Base-by-base conservation (phyloP, 2,113 vertebrate species). In the Typhlomys cinereus region DNA sequence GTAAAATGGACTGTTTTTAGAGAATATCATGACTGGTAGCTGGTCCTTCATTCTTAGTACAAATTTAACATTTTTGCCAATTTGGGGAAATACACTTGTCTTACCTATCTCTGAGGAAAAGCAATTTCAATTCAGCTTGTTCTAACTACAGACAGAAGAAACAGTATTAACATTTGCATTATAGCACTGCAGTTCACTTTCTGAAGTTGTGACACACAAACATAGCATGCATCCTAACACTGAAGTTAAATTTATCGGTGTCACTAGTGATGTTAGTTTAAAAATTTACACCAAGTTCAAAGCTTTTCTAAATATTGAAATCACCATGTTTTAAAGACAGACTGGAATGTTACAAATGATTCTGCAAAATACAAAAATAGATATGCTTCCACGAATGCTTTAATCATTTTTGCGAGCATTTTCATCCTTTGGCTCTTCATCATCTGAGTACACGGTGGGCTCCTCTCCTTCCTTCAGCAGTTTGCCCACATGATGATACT, bases 381-480 rank as follows among this genome's bases (percentile, higher is more conserved):
- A 96, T 97, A 93, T 95, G 88, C 98, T 84, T 89, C 97, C 94
- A 88, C 64, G 93, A 73, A 90, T 34, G 92, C 89, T 91, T 96
- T 97, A 98, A 69, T 98, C 97, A 86, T 98, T 98, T 95, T 98
- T 98, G 93, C 92, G 95, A 86, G 98, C 94, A 66, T 78, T 93
- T 90, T 90, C 95, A 78, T 97, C 97, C 94, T 98, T 97, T 27
- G 91, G 78, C 59, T 97, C 97, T 81, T 99, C 99, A 15, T 99
- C 99, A 52, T 99, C 99, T 0, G 99, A 99, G 98, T 99, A 99
- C 86, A 99, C 98, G 0, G 98, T 98, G 3, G 98, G 99, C 52
- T 99, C 99, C 85, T 99, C 99, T 9, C 99, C 99, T 0, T 99
- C 99, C 90, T 99, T 99, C 98, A 99, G 98, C 76, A 99, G 99